Conservation (phyloP, 2,113 vertebrate species). For the Pseudolaguvia tuberculata region DNA sequence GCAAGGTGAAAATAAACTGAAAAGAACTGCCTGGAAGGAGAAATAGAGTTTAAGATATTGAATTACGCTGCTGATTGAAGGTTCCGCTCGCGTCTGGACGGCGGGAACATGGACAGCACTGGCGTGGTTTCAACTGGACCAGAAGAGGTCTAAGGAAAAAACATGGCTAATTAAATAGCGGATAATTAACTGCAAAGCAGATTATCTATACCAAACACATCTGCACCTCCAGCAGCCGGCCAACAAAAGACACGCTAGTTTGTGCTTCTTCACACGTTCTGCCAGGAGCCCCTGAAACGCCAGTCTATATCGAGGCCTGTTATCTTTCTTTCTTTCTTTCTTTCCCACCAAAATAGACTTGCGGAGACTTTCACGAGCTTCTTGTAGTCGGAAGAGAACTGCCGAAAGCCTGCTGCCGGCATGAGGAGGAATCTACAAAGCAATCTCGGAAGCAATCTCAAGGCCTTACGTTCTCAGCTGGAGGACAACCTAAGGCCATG, state of each 20-base stretch:
- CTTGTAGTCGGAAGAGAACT: conserved; percentile 63
- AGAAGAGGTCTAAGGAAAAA: conserved; percentile 65
- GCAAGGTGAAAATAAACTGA: conserved; percentile 50
- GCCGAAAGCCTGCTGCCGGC: conserved; percentile 68
- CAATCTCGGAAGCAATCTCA: conserved; percentile 54
- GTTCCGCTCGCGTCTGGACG: conserved; percentile 67
- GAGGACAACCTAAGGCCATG: conserved; percentile 28
- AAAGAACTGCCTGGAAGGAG: conserved; percentile 47
- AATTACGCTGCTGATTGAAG: conserved; percentile 50
- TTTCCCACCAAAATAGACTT: conserved; percentile 67
- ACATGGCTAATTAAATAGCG: conserved; percentile 45
- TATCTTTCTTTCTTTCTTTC: conserved; percentile 38
- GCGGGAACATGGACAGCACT: conserved; percentile 49
- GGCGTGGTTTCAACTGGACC: conserved; percentile 74
- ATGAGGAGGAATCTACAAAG: conserved; percentile 53
- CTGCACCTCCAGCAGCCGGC: conserved; percentile 55
- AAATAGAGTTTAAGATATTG: conserved; percentile 73
- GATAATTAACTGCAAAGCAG: conserved; percentile 53
- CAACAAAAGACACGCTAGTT: conserved; percentile 66
- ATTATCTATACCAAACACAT: conserved; percentile 57
- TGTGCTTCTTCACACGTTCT: conserved; percentile 82
- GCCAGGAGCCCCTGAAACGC: conserved; percentile 68
- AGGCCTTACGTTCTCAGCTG: conserved; percentile 81
- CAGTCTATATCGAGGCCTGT: conserved; percentile 69
- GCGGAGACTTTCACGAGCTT: conserved; percentile 70